phyloP scores from a whole-genome alignment of 2,797 vertebrate species.

The Rhinichthys osculus region DNA sequence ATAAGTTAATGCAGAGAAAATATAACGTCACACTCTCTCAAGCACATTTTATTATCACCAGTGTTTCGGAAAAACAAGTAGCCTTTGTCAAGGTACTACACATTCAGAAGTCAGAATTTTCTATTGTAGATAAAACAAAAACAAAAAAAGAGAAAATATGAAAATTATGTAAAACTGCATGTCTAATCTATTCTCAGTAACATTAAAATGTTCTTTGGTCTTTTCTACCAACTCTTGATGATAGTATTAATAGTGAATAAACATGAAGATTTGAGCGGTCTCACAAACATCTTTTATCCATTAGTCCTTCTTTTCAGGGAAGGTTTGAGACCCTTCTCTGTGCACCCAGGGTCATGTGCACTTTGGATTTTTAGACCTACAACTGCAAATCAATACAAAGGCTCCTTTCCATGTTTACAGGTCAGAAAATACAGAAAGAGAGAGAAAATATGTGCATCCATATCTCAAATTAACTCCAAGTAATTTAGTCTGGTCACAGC shows the following conservation, averaged over 20 bases:
- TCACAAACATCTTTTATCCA: background rate
- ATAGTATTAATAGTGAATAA: background rate
- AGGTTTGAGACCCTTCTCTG: background rate
- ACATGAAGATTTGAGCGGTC: background rate
- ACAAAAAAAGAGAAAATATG: no score
- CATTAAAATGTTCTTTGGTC: no score
- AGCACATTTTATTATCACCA: no score
- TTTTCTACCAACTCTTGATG: background rate
- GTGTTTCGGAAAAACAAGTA: no score
- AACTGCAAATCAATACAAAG: slow-evolving; percentile 18
- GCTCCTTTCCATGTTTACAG: slow-evolving; percentile 5
- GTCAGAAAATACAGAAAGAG: background rate
- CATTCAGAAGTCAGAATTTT: no score
- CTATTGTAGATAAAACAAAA: no score
- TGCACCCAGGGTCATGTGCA: background rate
- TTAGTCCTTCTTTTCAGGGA: background rate
- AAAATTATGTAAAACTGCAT: background rate
- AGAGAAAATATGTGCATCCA: background rate
- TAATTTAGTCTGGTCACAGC: slow-evolving; percentile 14
- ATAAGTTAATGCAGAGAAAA: no score
- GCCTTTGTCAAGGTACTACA: no score
- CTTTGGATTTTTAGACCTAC: background rate
- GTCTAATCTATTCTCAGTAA: background rate
- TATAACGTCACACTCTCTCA: no score
- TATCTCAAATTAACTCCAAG: slow-evolving; percentile 25